Base-by-base conservation (phyloP, 2,113 vertebrate genomes). In the Pelecanus crispus region DNA sequence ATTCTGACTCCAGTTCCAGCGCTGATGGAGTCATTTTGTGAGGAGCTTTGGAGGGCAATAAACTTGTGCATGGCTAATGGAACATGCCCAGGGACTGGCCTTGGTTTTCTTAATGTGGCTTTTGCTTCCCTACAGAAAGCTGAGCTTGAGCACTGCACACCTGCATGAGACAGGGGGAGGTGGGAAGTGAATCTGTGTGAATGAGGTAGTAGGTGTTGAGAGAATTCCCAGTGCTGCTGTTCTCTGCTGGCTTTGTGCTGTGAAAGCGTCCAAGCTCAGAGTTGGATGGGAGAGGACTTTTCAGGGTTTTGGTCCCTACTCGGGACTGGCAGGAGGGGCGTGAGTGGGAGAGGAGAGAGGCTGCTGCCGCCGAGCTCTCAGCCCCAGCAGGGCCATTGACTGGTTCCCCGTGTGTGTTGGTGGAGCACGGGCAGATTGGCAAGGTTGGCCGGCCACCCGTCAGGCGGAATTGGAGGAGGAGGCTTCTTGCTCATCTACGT, bases 301-400 rank as follows among this genome's bases (percentile, higher is more conserved):
- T 19, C 29, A 18, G 36, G 18, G 61, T 62, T 62, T 62, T 40
- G 25, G 36, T 40, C 53, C 53, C 29, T 19, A 31, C 53, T 55
- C 6, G 17, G 15, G 29, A 61, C 55, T 45, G 21, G 18, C 11
- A 1, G 16, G 56, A 79, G 47, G 38, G 38, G 34, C 8, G 5
- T 1, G 24, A 55, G 16, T 42, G 40, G 20, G 38, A 67, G 61
- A 74, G 26, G 9, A 74, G 5, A 26, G 21, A 44, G 32, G 44
- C 36, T 12, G 44, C 36, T 15, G 15, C 26, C 1, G 5, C 22
- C 1, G 4, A 34, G 28, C 53, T 45, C 22, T 24, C 38, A 29
- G 56, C 45, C 26, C 9, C 32, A 53, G 61, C 1, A 3, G 4
- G 6, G 36, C 50, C 4, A 1, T 32, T 29, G 4, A 6, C 16